Percentiles rank a stretch among this genome's conserved stretches.
These are phyloP conservation scores for Lanius ludovicianus DNA, from an alignment of 2,113 vertebrate genomes.

Conservation along the genomic window DNA sequence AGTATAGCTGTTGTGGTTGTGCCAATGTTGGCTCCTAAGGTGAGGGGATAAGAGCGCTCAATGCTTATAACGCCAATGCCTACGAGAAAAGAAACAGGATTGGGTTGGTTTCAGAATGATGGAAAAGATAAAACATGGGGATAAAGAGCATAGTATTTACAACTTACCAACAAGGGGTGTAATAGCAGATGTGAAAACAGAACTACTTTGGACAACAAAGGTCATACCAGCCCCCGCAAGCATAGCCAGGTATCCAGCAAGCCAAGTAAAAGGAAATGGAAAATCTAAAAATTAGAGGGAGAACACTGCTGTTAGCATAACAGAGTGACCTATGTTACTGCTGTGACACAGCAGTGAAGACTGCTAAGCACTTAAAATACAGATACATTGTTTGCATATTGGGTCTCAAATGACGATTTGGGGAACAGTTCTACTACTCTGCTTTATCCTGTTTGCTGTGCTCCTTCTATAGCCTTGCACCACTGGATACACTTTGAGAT, in stretches of 20 bases:
- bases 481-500: background rate
- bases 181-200: constrained; percentile 95
- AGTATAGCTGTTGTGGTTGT: constrained; percentile 97
- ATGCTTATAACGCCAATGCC: constrained; percentile 94
- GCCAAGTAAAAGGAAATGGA: constrained; percentile 91
- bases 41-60: constrained; percentile 92
- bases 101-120: background rate
- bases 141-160: background rate
- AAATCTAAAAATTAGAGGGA: constrained; percentile 80
- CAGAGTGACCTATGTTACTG: background rate
- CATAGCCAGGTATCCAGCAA: constrained; percentile 94
- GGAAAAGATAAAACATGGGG: background rate
- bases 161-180: constrained; percentile 94
- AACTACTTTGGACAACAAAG: constrained; percentile 96
- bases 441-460: background rate
- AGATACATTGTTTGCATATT: background rate
- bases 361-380: background rate
- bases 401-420: background rate
- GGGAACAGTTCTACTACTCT: background rate
- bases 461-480: background rate
- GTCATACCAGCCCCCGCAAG: constrained; percentile 94
- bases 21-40: constrained; percentile 93
- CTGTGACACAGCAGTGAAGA: background rate
- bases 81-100: background rate
- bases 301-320: background rate